Base-by-base conservation (phyloP, 2,113 vertebrate genomes). In the Pollimyrus isidori region DNA sequence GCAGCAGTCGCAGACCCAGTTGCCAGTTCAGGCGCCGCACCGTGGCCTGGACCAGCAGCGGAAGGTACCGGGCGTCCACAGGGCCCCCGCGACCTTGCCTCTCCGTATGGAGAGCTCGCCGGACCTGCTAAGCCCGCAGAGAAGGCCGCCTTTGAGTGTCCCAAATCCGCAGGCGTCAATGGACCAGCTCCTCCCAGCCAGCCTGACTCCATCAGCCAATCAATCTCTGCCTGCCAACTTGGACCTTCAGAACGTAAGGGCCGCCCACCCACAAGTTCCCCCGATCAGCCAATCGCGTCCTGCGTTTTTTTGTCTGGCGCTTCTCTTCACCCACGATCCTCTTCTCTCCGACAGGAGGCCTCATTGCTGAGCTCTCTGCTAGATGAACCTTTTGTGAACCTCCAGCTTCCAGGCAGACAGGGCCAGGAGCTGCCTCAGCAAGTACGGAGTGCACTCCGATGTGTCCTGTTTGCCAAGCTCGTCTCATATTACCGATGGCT, bases 321-420 rank as follows among this genome's bases (percentile, higher is more conserved):
- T 23, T 21, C 39, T 23, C 17, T 11, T 86, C 35, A 7, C 17
- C n/a, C 23, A n/a, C n/a, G 21, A 26, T 21, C 17, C 23, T 35
- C 23, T 23, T 11, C 62, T 90, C 46, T 48, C 49, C 49, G 46
- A 15, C 69, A 87, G 52, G 87, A 88, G 53, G 76, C 88, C 7
- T 92, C 92, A 88, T 89, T 69, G 80, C 49, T 65, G 91, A 91
- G 91, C 89, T 91, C 88, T 90, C 89, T 93, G 82, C 92, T 89
- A 89, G 93, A 90, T 86, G 93, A 85, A 86, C 87, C 88, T 89
- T 91, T 89, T 91, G 82, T 89, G 88, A 87, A 89, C 90, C 65
- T 90, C 19, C 90, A 49, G 26, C 88, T 91, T 76, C 89, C 91
- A 58, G 89, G 92, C 23, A 89, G 84, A n/a, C 83, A 86, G 52